Conservation (phyloP, 1,140 invertebrate genomes). For the Brachionus calyciflorus region DNA sequence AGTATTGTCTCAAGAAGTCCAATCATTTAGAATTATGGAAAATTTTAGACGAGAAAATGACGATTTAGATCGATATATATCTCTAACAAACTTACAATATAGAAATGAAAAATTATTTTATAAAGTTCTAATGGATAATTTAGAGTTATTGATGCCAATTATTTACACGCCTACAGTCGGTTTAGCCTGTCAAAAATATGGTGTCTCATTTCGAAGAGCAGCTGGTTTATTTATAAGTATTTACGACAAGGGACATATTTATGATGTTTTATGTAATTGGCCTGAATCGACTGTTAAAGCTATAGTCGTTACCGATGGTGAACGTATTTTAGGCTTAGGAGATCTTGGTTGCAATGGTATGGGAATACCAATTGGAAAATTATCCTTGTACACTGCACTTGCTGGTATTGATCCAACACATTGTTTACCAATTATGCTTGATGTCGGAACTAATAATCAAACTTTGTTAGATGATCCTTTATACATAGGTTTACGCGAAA, state of each 20-base stretch:
- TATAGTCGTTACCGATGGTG: conserved; percentile 59
- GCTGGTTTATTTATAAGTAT: conserved; percentile 91
- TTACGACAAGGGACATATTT: conserved; percentile 88
- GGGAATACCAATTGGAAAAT: conserved; percentile 60
- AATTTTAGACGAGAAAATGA: conserved; percentile 53
- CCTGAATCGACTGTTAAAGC: conserved; percentile 85
- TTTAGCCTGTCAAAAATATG: conserved; percentile 91
- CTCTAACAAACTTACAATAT: conserved; percentile 79
- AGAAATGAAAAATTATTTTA: conserved; percentile 91
- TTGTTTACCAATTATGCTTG: conserved; percentile 56
- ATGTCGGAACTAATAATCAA: conserved; percentile 61
- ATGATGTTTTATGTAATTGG: conserved; percentile 70
- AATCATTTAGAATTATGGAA: conserved; percentile 52
- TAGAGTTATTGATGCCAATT: conserved; percentile 91
- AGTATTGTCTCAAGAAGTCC: conserved; percentile 54
- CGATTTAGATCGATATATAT: conserved; percentile 27
- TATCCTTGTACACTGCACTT: conserved; percentile 58
- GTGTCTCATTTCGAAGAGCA: conserved; percentile 85
- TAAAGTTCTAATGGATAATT: conserved; percentile 74
- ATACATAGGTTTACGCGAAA: conserved; percentile 87
- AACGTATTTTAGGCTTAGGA: conserved; percentile 58
- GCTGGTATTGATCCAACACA: conserved; percentile 56
- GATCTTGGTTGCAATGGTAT: conserved; percentile 59
- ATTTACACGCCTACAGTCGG: conserved; percentile 97
- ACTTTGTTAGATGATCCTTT: conserved; percentile 83